phyloP scores from a whole-genome alignment of 2,113 vertebrate species.

The Panthera uncia region DNA sequence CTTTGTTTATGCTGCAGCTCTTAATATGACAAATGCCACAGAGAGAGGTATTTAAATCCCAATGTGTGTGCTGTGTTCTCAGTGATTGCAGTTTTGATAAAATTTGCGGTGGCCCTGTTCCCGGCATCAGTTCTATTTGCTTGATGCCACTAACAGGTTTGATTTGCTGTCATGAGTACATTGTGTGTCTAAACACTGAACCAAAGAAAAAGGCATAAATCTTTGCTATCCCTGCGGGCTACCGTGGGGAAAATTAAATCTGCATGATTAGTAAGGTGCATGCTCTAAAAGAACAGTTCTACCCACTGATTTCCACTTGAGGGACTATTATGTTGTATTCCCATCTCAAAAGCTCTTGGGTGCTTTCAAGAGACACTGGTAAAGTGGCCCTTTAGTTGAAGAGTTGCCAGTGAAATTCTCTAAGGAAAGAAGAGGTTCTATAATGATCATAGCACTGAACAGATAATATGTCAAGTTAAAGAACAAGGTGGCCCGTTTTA shows the following conservation, averaged over 20 bases:
- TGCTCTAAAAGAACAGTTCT: slow-evolving; percentile 47
- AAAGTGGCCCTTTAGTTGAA: neutral
- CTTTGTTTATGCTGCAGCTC: slow-evolving; percentile 72
- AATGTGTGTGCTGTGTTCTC: slow-evolving; percentile 74
- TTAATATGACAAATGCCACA: slow-evolving; percentile 78
- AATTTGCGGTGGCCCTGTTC: slow-evolving; percentile 68
- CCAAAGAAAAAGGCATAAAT: neutral
- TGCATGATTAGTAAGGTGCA: slow-evolving; percentile 71
- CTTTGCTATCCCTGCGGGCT: neutral
- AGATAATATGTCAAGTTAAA: neutral
- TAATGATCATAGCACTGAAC: neutral
- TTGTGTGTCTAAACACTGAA: slow-evolving; percentile 54
- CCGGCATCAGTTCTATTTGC: slow-evolving; percentile 44
- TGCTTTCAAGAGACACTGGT: neutral
- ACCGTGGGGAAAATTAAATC: slow-evolving; percentile 34
- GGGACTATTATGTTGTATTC: neutral
- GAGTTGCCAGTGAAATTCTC: neutral
- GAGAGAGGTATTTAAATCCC: slow-evolving; percentile 76
- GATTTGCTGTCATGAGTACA: slow-evolving; percentile 40
- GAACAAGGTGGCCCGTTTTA: neutral
- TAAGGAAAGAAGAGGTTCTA: neutral
- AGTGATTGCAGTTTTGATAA: slow-evolving; percentile 57
- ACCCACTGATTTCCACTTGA: neutral
- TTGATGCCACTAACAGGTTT: slow-evolving; percentile 72
- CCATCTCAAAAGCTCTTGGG: neutral